Conservation (phyloP, 1,140 invertebrate species). For the Megalopta genalis region DNA sequence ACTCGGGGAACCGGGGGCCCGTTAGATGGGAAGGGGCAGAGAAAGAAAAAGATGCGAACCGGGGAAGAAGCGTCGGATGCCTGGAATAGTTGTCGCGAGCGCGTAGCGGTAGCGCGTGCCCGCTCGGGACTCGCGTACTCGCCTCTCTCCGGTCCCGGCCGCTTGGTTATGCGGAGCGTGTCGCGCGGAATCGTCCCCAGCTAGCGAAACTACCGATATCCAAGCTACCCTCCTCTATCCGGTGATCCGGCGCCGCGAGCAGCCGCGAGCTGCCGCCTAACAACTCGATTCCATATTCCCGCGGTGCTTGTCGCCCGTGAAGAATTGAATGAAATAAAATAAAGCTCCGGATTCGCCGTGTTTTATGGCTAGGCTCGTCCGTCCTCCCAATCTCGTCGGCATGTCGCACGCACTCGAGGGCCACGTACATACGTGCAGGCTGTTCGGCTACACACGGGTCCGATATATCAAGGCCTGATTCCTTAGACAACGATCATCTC, state of each 20-base stretch:
- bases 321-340: slow-evolving; percentile 78
- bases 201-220: slow-evolving; percentile 56
- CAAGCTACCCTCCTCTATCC: slow-evolving; percentile 60
- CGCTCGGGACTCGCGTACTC: slow-evolving; percentile 61
- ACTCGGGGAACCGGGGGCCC: no score
- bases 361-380: slow-evolving; percentile 56
- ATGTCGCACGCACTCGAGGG: not conserved
- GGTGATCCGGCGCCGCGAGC: slow-evolving; percentile 63
- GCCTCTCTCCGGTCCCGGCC: not conserved
- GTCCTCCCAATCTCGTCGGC: not conserved
- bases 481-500: no score
- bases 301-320: slow-evolving; percentile 71
- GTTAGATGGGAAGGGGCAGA: not conserved
- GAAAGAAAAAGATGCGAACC: not conserved
- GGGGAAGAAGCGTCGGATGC: not conserved
- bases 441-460: no score
- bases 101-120: slow-evolving; percentile 44
- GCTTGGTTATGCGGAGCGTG: slow-evolving; percentile 74
- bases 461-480: no score
- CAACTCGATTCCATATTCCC: slow-evolving; percentile 78
- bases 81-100: slow-evolving; percentile 16
- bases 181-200: slow-evolving; percentile 45
- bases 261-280: slow-evolving; percentile 65
- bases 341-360: slow-evolving; percentile 68
- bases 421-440: not conserved